Evolutionary conservation across 1,140 invertebrate species (phyloP), one percentile per base, ranked within the genome.

Genomic region (Stratiolaelaps scimitus): DNA sequence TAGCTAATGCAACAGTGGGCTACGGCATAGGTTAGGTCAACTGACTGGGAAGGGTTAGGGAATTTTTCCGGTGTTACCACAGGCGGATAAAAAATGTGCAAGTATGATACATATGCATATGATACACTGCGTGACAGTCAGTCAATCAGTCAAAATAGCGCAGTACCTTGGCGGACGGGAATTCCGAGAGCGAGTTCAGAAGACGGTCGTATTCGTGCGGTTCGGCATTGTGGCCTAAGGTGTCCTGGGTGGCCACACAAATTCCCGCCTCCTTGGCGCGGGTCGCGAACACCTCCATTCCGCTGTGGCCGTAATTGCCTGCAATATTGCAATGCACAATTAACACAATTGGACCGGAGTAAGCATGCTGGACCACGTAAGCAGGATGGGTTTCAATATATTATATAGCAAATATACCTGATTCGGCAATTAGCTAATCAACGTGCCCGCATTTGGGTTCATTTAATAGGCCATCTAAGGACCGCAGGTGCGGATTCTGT

Each of bases 221-320:
- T 29, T 81, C 78, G 1, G 83, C 82, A 64, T 82, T 82, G 68
- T 81, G 83, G 4, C 83, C 74, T 17, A 87, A 80, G 0, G 80
- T 81, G 70, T 84, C 83, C 69, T 83, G 80, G 65, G 82, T 79
- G 5, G 86, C 85, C 23, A 88, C 83, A 74, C 87, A 89, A 45
- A 88, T 81, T 26, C 82, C 81, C n/a, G 77, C 80, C 66, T 80
- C 73, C 68, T 82, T 82, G 7, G 83, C 84, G 67, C 83, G 72
- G 70, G 83, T 81, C 28, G 82, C 79, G 75, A 89, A 86, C 30
- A 81, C 82, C 71, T 85, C 82, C 71, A 88, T 87, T n/a, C 86
- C 86, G 66, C 84, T 84, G 69, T 84, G 82, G 0, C 86, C 87
- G 74, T 89, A 89, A 75, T 85, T 88, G 68, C 86, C 86, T 87